Conservation (phyloP, 2,797 vertebrate genomes). For the Clarias pachynema region DNA sequence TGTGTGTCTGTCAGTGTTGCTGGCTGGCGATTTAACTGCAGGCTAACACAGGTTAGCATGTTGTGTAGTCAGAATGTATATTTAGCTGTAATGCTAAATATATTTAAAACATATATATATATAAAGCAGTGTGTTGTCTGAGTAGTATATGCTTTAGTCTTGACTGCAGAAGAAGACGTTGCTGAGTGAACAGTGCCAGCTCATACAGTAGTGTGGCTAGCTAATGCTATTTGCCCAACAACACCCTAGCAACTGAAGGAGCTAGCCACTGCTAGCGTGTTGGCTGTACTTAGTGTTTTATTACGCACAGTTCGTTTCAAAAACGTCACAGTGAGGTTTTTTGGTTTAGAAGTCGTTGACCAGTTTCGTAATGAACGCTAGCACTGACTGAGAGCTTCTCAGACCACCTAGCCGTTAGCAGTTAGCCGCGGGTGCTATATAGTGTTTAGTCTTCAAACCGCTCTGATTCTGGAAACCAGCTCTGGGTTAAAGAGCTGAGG, state of each 20-base stretch:
- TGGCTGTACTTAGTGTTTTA: not conserved
- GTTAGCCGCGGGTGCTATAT: not conserved
- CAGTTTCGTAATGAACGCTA: not conserved
- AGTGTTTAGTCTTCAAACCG: not conserved
- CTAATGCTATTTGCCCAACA: not conserved
- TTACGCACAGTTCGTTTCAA: not conserved
- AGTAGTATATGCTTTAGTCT: too few species aligned
- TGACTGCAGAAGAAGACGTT: not conserved
- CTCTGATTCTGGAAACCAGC: not conserved
- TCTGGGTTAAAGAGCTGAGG: not conserved
- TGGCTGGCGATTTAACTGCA: conserved; percentile 17
- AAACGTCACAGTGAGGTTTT: not conserved
- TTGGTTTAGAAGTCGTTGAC: not conserved
- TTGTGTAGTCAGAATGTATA: not conserved
- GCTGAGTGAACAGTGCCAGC: not conserved
- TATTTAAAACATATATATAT: not conserved
- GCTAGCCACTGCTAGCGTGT: not conserved
- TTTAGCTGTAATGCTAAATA: not conserved
- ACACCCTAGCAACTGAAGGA: not conserved
- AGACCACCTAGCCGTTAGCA: not conserved
- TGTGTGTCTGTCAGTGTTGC: conserved; percentile 8
- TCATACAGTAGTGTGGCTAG: not conserved
- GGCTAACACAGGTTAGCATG: conserved; percentile 34
- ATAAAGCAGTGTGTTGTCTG: not conserved
- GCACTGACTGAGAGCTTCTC: not conserved